phyloP scores from a whole-genome alignment of 2,888 invertebrate genomes.

The Coronaproctus castanopsis region DNA sequence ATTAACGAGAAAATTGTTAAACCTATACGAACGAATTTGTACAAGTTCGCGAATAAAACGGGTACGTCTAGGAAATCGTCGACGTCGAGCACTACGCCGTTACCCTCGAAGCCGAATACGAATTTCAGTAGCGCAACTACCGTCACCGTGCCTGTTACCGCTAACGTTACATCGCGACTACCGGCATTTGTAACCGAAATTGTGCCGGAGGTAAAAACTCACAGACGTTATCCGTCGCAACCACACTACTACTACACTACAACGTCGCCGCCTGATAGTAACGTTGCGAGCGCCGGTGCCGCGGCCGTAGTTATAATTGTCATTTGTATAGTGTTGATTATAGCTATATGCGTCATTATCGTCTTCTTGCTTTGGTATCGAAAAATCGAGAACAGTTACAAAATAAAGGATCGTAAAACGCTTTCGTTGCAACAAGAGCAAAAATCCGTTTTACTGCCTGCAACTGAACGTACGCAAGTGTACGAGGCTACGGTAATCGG shows the following conservation, averaged over 20 bases:
- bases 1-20: too few species aligned
- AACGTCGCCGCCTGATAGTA: constrained; percentile 24
- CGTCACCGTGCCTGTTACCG: background rate
- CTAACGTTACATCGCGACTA: constrained; percentile 8
- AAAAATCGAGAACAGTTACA: constrained; percentile 61
- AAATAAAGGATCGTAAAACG: constrained; percentile 69
- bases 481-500: constrained; percentile 20
- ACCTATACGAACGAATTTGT: too few species aligned
- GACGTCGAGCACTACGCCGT: too few species aligned
- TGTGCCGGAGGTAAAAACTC: constrained; percentile 17
- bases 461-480: constrained; percentile 25
- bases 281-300: constrained; percentile 22
- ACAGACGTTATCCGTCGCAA: constrained; percentile 20
- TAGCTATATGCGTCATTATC: constrained; percentile 76
- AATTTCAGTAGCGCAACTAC: constrained; percentile 4
- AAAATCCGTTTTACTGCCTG: constrained; percentile 45
- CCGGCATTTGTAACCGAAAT: constrained; percentile 9
- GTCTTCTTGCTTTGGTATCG: constrained; percentile 70
- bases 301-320: constrained; percentile 79
- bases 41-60: too few species aligned
- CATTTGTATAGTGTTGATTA: constrained; percentile 61
- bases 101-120: background rate
- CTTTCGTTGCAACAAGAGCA: constrained; percentile 39
- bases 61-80: too few species aligned
- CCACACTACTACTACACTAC: constrained; percentile 24